Conservation (phyloP, 2,113 vertebrate species). For the Datnioides undecimradiatus region DNA sequence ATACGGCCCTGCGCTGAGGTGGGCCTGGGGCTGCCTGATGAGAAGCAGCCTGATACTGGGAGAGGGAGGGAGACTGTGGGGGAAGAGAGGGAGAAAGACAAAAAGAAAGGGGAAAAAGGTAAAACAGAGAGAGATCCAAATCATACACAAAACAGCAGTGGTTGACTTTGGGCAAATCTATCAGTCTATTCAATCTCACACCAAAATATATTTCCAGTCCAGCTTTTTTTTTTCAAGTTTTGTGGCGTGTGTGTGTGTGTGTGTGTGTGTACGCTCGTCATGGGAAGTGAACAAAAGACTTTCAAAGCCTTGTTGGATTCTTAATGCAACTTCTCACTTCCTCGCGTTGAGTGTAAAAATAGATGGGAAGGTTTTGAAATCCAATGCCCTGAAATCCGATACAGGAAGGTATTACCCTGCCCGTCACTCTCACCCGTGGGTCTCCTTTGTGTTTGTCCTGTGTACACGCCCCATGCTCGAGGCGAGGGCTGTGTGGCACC, state of each 20-base stretch:
- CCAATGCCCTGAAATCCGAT: slow-evolving; percentile 71
- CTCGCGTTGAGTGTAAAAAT: slow-evolving; percentile 74
- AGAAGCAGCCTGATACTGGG: slow-evolving; percentile 68
- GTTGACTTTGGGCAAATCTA: slow-evolving; percentile 56
- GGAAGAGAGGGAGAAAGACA: not conserved
- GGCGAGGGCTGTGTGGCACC: slow-evolving; percentile 75
- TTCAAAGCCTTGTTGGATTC: slow-evolving; percentile 23
- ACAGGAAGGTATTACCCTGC: slow-evolving; percentile 78
- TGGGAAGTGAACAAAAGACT: slow-evolving; percentile 48
- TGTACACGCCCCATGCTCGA: slow-evolving; percentile 75
- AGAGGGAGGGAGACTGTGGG: slow-evolving; percentile 17
- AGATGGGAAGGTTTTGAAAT: slow-evolving; percentile 74
- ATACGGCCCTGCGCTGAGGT: slow-evolving; percentile 66
- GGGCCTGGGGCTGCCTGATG: slow-evolving; percentile 74
- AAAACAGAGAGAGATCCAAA: slow-evolving; percentile 45
- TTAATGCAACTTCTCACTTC: slow-evolving; percentile 66
- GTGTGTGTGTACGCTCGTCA: slow-evolving; percentile 3
- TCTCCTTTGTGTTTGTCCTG: slow-evolving; percentile 80
- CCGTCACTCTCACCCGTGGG: slow-evolving; percentile 72
- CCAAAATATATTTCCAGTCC: slow-evolving; percentile 41
- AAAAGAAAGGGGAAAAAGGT: slow-evolving; percentile 14
- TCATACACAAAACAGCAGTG: slow-evolving; percentile 57
- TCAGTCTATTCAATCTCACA: slow-evolving; percentile 46
- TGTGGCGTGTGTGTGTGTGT: not conserved
- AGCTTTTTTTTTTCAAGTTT: not conserved